phyloP scores from a whole-genome alignment of 1,140 invertebrate species.

The Streblospio benedicti region DNA sequence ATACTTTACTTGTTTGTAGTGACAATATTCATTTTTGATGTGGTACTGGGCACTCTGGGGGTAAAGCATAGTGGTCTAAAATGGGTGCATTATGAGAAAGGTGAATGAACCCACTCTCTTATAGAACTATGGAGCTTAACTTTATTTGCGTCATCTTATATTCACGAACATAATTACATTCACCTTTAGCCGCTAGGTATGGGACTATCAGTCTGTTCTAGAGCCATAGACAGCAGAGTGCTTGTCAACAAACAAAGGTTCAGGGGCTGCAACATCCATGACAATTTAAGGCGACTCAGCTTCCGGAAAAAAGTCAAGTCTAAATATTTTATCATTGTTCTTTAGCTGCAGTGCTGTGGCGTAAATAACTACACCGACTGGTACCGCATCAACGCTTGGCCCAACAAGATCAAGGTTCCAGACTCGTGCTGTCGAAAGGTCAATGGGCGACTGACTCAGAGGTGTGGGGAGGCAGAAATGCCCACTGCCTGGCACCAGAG shows the following conservation, averaged over 20 bases:
- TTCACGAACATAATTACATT: too few species aligned
- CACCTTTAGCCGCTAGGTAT: too few species aligned
- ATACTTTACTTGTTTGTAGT: too few species aligned
- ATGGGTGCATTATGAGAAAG: too few species aligned
- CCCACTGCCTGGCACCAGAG: not conserved
- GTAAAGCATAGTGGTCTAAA: too few species aligned
- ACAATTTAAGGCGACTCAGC: not conserved
- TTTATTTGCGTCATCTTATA: too few species aligned
- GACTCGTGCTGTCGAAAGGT: constrained; percentile 61
- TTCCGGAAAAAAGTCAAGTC: constrained; percentile 27
- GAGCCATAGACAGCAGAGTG: too few species aligned
- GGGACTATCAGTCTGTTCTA: too few species aligned
- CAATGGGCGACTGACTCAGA: not conserved
- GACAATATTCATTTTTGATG: too few species aligned
- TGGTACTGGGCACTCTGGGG: too few species aligned
- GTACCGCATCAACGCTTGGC: constrained; percentile 70
- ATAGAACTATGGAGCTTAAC: too few species aligned
- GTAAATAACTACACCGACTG: constrained; percentile 72
- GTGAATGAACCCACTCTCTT: too few species aligned
- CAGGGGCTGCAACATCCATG: not conserved
- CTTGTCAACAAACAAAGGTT: constrained; percentile 14
- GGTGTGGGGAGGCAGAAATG: not conserved
- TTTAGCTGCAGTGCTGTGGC: constrained; percentile 75
- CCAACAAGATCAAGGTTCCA: constrained; percentile 62
- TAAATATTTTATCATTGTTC: constrained; percentile 21